A percentile compares a stretch with the other conserved stretches of the same genome.
These are phyloP conservation scores for Aphis craccivora DNA, from an alignment of 1,140 invertebrate species.

Conservation along the genomic window DNA sequence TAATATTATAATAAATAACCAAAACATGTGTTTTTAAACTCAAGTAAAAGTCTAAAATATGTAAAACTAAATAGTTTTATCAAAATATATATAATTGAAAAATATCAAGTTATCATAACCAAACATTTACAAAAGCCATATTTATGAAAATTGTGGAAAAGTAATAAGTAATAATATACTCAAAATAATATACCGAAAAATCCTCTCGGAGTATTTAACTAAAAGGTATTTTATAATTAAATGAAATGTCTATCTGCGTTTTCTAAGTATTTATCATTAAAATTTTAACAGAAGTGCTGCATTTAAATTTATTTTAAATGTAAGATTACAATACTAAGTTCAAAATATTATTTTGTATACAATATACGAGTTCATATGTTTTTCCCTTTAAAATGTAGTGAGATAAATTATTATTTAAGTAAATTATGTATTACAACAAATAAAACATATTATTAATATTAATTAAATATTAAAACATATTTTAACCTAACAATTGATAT, in stretches of 20 bases:
- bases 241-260: neutral
- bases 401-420: no score
- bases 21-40: neutral
- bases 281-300: neutral
- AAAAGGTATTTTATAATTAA: neutral
- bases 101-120: neutral
- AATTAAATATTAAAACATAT: no score
- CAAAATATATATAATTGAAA: neutral
- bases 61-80: neutral
- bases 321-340: neutral
- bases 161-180: neutral
- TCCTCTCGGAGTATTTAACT: neutral
- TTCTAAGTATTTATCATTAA: neutral
- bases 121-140: neutral
- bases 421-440: no score
- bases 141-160: neutral
- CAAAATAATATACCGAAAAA: neutral
- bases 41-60: neutral
- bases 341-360: neutral
- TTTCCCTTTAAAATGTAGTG: neutral
- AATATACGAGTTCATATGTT: neutral
- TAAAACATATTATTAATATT: no score
- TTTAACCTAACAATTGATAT: neutral
- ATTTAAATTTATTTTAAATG: neutral
- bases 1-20: neutral